Evolutionary conservation across 2,888 invertebrate species (phyloP).

Genomic region (Protophormia terraenovae): DNA sequence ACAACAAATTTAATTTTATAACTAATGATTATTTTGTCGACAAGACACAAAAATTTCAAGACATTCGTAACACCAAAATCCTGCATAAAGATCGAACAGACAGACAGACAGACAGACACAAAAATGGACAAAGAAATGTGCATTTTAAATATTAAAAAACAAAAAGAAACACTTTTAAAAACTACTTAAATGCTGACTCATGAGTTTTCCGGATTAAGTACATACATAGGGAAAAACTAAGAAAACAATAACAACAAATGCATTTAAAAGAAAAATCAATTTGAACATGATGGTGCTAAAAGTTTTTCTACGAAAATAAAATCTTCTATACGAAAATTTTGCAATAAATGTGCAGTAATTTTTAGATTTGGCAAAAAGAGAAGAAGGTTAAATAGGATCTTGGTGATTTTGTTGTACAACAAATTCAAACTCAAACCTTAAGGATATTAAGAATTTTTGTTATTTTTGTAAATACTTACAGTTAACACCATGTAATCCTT

Average conservation of each 20-base stretch:
- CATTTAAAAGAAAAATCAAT: slow-evolving; percentile 20
- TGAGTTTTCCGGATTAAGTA: slow-evolving; percentile 39
- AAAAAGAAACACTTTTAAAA: slow-evolving; percentile 18
- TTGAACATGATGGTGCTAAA: slow-evolving; percentile 40
- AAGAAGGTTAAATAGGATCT: background rate
- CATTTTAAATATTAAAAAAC: slow-evolving; percentile 7
- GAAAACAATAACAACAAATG: slow-evolving; percentile 18
- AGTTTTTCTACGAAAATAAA: background rate
- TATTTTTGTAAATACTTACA: slow-evolving; percentile 11
- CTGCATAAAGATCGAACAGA: background rate
- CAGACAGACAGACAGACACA: background rate
- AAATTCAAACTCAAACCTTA: slow-evolving; percentile 30
- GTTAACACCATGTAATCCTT: slow-evolving; percentile 46
- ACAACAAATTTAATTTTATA: slow-evolving; percentile 38
- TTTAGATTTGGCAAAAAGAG: background rate
- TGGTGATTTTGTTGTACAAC: slow-evolving; percentile 7
- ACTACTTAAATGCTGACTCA: slow-evolving; percentile 53
- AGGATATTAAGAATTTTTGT: slow-evolving; percentile 16
- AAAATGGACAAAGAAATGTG: background rate
- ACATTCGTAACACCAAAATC: background rate
- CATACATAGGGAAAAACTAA: background rate
- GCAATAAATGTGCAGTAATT: slow-evolving; percentile 35
- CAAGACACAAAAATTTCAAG: too few relatives aligned
- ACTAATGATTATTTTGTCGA: slow-evolving; percentile 59
- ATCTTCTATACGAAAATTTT: slow-evolving; percentile 25